Conservation (phyloP, 2,797 vertebrate genomes). For the Intellagama lesueurii region DNA sequence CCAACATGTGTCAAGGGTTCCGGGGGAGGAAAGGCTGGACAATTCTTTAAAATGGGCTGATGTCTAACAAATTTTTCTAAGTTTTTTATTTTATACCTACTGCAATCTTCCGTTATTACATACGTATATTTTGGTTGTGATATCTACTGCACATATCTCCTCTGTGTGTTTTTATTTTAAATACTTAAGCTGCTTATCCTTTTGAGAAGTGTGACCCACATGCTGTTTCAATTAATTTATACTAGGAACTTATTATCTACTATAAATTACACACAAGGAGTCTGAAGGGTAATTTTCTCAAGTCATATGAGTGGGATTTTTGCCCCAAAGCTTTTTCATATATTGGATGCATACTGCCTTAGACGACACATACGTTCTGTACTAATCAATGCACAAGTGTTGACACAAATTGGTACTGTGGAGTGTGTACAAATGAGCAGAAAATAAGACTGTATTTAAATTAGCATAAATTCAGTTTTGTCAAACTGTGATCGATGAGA, state of each 20-base stretch:
- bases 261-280: background rate
- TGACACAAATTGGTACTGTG: background rate
- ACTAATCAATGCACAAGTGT: slow-evolving; percentile 21
- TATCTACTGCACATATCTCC: background rate
- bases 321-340: background rate
- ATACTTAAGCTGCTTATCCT: slow-evolving; percentile 16
- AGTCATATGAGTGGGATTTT: background rate
- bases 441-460: slow-evolving; percentile 34
- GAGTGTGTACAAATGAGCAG: slow-evolving; percentile 9
- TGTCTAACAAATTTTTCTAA: background rate
- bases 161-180: background rate
- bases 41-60: background rate
- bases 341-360: background rate
- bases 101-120: background rate
- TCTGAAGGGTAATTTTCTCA: background rate
- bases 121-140: background rate
- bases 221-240: slow-evolving; percentile 21
- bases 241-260: slow-evolving; percentile 1
- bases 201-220: background rate
- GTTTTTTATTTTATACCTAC: background rate
- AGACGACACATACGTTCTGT: slow-evolving; percentile 3
- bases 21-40: background rate
- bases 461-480: slow-evolving; percentile 13
- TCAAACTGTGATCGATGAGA: slow-evolving; percentile 41
- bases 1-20: too few relatives aligned